These are phyloP conservation scores for Neodontobutis hainanensis DNA, from an alignment of 2,113 vertebrate genomes.

Conservation along the genomic window DNA sequence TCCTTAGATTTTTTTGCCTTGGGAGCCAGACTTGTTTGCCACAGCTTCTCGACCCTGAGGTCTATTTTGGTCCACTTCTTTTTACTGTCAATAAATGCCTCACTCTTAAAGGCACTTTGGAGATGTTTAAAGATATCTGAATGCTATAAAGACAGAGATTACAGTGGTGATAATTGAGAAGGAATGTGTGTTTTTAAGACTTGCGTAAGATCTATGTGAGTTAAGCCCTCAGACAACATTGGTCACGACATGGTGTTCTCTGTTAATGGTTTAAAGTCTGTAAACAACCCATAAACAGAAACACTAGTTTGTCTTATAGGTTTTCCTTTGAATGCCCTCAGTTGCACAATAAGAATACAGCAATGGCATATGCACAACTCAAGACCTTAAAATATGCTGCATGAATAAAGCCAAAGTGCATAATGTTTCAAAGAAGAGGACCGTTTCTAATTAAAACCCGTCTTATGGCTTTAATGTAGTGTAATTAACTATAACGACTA, in stretches of 20 bases:
- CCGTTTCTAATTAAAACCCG: conserved; percentile 46
- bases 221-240: neutral
- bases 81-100: neutral
- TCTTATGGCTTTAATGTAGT: conserved; percentile 38
- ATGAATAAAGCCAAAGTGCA: conserved; percentile 32
- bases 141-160: neutral
- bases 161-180: neutral
- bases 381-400: too few species aligned
- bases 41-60: neutral
- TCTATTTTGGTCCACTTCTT: neutral
- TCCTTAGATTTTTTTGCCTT: too few species aligned
- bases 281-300: neutral
- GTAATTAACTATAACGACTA: conserved; percentile 37
- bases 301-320: neutral
- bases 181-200: neutral
- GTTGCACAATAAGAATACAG: neutral
- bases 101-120: neutral
- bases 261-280: neutral
- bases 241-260: neutral
- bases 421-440: conserved; percentile 38
- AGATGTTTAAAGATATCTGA: neutral
- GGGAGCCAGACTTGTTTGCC: too few species aligned
- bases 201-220: neutral
- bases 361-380: neutral
- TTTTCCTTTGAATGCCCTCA: neutral